Evolutionary conservation across 1,140 invertebrate genomes (phyloP).

Genomic region (Sarcophaga peregrina): DNA sequence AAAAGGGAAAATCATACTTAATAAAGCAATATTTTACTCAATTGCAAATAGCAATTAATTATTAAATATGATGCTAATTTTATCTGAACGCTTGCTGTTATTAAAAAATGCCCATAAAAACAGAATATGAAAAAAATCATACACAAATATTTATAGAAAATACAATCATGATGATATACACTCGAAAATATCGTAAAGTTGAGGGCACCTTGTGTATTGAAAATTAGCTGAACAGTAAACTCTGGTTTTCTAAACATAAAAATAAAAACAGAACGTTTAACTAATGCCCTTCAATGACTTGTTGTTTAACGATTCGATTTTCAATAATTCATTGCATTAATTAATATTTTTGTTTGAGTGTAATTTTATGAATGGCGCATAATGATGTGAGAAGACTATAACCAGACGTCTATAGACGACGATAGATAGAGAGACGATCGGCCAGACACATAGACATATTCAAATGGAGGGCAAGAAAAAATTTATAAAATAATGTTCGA

Average conservation of each 20-base stretch:
- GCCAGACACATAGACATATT: neutral
- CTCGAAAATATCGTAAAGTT: neutral
- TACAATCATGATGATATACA: neutral
- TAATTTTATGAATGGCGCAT: conserved; percentile 33
- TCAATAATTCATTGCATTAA: neutral
- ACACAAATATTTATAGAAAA: conserved; percentile 1
- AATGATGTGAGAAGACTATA: conserved; percentile 39
- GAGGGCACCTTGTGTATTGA: no score
- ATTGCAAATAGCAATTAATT: conserved; percentile 43
- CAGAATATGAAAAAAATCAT: neutral
- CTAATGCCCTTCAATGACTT: no score
- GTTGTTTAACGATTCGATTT: no score
- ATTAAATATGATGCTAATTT: conserved; percentile 43
- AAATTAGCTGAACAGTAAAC: no score
- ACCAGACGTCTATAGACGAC: conserved; percentile 31
- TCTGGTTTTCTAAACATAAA: no score
- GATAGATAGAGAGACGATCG: conserved; percentile 3
- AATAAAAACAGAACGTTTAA: no score
- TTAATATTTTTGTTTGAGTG: neutral
- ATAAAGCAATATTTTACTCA: conserved; percentile 44
- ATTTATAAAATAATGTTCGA: no score
- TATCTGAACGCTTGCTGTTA: conserved; percentile 32
- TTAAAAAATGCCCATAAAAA: neutral
- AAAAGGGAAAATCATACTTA: conserved; percentile 30
- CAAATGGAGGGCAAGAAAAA: neutral